Evolutionary conservation across 1,140 invertebrate species (phyloP), one percentile per base, ranked within the genome.

Genomic region (Euura saliciscinereae): DNA sequence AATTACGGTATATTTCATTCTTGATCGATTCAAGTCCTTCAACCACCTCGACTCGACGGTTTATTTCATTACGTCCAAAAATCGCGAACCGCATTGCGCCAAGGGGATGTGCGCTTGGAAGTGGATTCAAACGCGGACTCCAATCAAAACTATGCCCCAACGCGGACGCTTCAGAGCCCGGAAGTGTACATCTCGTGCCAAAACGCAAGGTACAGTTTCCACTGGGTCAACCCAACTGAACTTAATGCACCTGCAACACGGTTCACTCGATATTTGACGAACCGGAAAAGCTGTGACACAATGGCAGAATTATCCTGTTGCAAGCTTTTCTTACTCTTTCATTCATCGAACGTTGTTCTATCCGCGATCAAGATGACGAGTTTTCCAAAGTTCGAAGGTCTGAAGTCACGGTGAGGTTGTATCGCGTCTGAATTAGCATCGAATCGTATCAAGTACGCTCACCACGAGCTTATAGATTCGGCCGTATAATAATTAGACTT

Each of bases 11-110:
- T 28, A 28, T 28, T 28, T 28, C 28, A 28, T 28, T 28, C 28
- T 28, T 28, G 28, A 28, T 28, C 28, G 28, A 28, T 28, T 28
- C 28, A 28, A 28, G 51, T n/a, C 51, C 51, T 59, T 59, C 51
- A 59, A 59, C 28, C 28, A 28, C 28, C 28, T 28, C 28, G 28
- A 28, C 28, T 28, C 51, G 13, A 59, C 51, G 13, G 8, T 59
- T 59, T 59, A 59, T 59, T 59, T 59, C 51, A n/a, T n/a, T 28
- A 28, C 28, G 28, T 28, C 51, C 3, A n/a, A 59, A n/a, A n/a
- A 59, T 59, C 51, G 28, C 51, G 13, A 59, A 59, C 51, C 51
- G 51, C 51, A 59, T 59, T 59, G 51, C 51, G 51, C 51, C 51
- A 59, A n/a, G 4, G 51, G 51, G 10, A 59, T 59, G 51, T 8